Evolutionary conservation across 2,888 invertebrate genomes (phyloP), one percentile per base, ranked within the genome.

Genomic region (Cephalotes varians): DNA sequence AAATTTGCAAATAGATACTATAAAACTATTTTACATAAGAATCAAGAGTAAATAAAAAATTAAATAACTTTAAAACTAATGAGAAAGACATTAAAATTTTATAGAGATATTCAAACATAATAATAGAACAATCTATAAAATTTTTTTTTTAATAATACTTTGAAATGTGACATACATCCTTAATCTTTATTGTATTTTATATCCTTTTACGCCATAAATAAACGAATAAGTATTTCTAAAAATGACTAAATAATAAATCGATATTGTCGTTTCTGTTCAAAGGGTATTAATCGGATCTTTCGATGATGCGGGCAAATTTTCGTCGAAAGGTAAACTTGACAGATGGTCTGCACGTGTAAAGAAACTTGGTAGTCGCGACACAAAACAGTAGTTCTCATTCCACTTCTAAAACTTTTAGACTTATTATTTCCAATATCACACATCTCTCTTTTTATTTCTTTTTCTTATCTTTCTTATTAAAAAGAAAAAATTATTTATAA

Each of bases 271-370:
- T 67, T 34, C 21, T 49, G 37, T 67, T 86, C 49, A 84, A 67
- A 88, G 72, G 58, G 21, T 60, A 87, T 77, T 82, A 73, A 87
- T 86, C 80, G 56, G 72, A 40, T 64, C 80, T 80, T 49, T 77
- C 73, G 31, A 87, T 64, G 69, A 25, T 54, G 49, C 47, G 62
- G 56, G 58, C 28, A 62, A 80, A 58, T 67, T 88, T 81, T 85
- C 65, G 67, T 83, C 62, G 2, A 71, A 82, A 79, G 67, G 44
- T 82, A 40, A 76, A 69, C 62, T 65, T 72, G 72, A 60, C 88
- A 88, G 87, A 88, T 88, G 88, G 82, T 69, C 58, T 56, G 81
- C 88, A 88, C 87, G 65, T 88, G 88, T 81, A 64, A 79, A 67
- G 79, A 81, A 88, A 69, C 76, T 64, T 77, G 18, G 54, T 54